These are phyloP conservation scores for Gortyna flavago DNA, from an alignment of 2,888 invertebrate species.

Conservation along the genomic window DNA sequence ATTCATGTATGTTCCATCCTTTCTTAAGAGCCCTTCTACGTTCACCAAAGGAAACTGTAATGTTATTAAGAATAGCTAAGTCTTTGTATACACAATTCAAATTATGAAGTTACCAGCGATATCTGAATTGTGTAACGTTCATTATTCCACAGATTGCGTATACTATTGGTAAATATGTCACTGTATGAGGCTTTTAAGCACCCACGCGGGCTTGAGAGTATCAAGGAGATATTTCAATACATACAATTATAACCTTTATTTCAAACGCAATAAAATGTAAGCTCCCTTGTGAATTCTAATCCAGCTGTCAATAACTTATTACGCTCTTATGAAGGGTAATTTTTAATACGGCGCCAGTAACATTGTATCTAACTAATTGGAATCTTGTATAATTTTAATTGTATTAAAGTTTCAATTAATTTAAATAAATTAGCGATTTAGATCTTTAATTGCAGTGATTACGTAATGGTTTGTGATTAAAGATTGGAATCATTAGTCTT, in stretches of 20 bases:
- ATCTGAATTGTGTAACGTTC: constrained; percentile 70
- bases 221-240: constrained; percentile 67
- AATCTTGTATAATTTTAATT: constrained; percentile 66
- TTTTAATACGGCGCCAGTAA: constrained; percentile 75
- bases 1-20: constrained; percentile 4
- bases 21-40: not conserved
- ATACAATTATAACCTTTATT: constrained; percentile 52
- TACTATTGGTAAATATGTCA: constrained; percentile 78
- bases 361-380: constrained; percentile 74
- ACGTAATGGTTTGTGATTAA: constrained; percentile 41
- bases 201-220: constrained; percentile 75
- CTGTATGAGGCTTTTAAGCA: constrained; percentile 73
- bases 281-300: constrained; percentile 39
- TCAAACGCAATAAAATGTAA: constrained; percentile 30
- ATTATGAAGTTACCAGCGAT: constrained; percentile 55
- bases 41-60: not conserved
- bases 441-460: constrained; percentile 49
- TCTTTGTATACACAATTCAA: constrained; percentile 37
- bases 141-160: constrained; percentile 79
- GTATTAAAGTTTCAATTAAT: constrained; percentile 62
- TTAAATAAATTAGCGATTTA: constrained; percentile 56
- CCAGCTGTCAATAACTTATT: constrained; percentile 71
- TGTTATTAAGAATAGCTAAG: constrained; percentile 2
- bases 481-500: constrained; percentile 33
- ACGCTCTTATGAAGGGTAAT: constrained; percentile 74